These are phyloP conservation scores for Tachystola acroxantha DNA, from an alignment of 2,888 invertebrate species.

Conservation along the genomic window DNA sequence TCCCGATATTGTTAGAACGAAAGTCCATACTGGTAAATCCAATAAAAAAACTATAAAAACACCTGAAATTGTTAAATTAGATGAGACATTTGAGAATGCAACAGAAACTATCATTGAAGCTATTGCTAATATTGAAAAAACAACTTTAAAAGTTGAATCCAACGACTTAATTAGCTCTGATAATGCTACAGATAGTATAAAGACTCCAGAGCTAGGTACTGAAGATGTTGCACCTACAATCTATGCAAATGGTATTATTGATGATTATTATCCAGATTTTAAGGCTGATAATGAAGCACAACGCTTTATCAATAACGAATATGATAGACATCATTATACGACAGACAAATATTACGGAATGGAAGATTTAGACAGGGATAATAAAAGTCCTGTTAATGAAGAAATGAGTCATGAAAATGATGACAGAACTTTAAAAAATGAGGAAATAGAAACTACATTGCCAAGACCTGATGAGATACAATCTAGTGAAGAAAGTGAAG, in stretches of 20 bases:
- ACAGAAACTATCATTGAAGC: neutral
- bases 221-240: conserved; percentile 30
- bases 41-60: too few relatives aligned
- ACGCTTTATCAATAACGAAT: conserved; percentile 34
- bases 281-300: conserved; percentile 33
- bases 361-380: conserved; percentile 16
- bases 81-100: too few relatives aligned
- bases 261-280: conserved; percentile 62
- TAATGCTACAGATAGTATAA: conserved; percentile 14
- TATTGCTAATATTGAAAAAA: conserved; percentile 8
- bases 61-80: too few relatives aligned
- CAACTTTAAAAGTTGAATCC: conserved; percentile 13
- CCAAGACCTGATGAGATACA: conserved; percentile 8
- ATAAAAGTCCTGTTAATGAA: neutral
- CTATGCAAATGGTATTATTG: conserved; percentile 30
- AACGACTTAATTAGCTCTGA: conserved; percentile 6
- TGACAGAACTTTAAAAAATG: conserved; percentile 11
- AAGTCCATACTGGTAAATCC: too few relatives aligned
- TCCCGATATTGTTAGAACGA: too few relatives aligned
- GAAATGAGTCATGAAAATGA: neutral
- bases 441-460: neutral
- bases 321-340: conserved; percentile 42
- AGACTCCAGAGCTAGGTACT: conserved; percentile 21
- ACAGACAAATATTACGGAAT: conserved; percentile 26
- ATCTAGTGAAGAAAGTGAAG: conserved; percentile 13